Evolutionary conservation across 2,888 invertebrate genomes (phyloP).

Genomic region (Callyntrura guangdongensis): DNA sequence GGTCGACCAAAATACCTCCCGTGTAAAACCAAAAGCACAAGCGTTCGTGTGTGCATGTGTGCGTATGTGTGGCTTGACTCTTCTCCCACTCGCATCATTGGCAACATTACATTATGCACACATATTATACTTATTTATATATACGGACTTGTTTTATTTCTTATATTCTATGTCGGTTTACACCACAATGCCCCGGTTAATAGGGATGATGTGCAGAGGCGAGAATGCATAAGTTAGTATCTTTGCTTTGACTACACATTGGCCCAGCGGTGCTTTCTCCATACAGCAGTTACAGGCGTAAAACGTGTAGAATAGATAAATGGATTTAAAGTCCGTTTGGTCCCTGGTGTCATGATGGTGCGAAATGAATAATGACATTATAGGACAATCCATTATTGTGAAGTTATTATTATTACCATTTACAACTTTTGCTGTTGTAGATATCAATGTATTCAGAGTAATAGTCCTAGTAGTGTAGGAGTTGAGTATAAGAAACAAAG

Average conservation of each 20-base stretch:
- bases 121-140: conserved; percentile 4
- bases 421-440: too few relatives aligned
- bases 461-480: too few relatives aligned
- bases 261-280: not conserved
- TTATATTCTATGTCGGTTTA: not conserved
- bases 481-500: not conserved
- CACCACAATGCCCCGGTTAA: not conserved
- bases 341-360: conserved; percentile 39
- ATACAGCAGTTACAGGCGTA: conserved; percentile 3
- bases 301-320: conserved; percentile 33
- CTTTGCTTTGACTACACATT: not conserved
- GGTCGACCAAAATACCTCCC: conserved; percentile 78
- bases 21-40: conserved; percentile 78
- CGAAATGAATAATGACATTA: conserved; percentile 39
- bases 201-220: not conserved
- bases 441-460: not conserved
- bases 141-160: not conserved
- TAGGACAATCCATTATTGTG: conserved; percentile 42
- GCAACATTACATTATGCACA: conserved; percentile 1
- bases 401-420: conserved; percentile 16
- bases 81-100: conserved; percentile 21
- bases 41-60: conserved; percentile 73
- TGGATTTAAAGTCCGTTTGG: conserved; percentile 34
- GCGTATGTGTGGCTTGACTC: conserved; percentile 47
- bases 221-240: not conserved